These are phyloP conservation scores for Cyclura pinguis DNA, from an alignment of 2,797 vertebrate genomes.

Conservation along the genomic window DNA sequence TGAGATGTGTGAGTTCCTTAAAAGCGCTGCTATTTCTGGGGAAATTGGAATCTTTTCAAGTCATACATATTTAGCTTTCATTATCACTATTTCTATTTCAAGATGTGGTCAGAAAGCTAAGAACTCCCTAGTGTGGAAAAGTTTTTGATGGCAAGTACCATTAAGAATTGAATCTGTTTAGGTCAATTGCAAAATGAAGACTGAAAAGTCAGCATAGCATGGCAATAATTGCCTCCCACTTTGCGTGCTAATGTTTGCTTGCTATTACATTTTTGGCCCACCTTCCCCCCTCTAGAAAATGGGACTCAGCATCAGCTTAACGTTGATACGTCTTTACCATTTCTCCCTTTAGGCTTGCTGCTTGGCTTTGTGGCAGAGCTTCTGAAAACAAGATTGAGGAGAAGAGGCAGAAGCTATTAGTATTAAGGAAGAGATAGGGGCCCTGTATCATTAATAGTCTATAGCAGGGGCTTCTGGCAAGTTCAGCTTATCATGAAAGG, in stretches of 20 bases:
- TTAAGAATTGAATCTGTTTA: not conserved
- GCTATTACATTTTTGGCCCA: no score
- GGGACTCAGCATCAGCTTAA: no score
- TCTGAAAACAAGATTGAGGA: not conserved
- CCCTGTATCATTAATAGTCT: not conserved
- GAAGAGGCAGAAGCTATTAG: not conserved
- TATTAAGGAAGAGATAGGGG: not conserved
- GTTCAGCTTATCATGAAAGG: not conserved
- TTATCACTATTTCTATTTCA: not conserved
- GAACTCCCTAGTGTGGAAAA: no score
- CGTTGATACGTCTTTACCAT: no score
- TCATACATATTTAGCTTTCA: not conserved
- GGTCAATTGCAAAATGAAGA: not conserved
- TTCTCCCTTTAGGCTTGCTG: not conserved
- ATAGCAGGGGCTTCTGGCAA: not conserved
- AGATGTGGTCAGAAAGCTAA: not conserved
- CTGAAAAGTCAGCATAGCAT: not conserved
- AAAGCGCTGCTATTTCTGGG: not conserved
- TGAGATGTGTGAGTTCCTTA: not conserved
- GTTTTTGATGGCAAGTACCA: not conserved
- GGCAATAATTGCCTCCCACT: no score
- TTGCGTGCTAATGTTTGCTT: no score
- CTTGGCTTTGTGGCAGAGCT: not conserved
- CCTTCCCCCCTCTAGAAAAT: no score
- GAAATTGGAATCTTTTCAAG: not conserved